These are phyloP conservation scores for Myopa tessellatipennis DNA, from an alignment of 2,888 invertebrate genomes.

Conservation along the genomic window DNA sequence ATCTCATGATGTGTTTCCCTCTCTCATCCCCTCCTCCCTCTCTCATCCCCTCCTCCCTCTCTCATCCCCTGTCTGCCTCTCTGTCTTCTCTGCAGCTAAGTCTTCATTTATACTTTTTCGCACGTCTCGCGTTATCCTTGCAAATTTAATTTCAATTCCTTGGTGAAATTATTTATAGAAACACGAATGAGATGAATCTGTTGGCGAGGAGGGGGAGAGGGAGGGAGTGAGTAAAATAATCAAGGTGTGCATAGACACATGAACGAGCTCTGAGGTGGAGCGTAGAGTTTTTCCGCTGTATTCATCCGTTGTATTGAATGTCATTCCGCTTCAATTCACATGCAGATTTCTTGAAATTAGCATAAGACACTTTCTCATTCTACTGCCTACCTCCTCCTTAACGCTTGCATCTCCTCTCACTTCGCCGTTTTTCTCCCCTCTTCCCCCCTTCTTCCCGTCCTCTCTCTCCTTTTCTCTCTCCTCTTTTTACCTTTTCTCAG, in stretches of 20 bases:
- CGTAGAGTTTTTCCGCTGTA: neutral
- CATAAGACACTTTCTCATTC: conserved; percentile 17
- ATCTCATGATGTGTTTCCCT: neutral
- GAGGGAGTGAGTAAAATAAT: neutral
- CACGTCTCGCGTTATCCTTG: conserved; percentile 20
- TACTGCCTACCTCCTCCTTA: neutral
- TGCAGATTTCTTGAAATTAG: conserved; percentile 36
- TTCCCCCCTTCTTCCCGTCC: neutral
- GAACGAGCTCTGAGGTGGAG: neutral
- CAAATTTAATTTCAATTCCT: conserved; percentile 33
- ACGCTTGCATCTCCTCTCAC: neutral
- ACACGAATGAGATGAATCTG: neutral
- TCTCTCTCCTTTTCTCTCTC: neutral
- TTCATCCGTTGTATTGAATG: neutral
- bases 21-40: neutral
- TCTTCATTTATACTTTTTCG: conserved; percentile 5
- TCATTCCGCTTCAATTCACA: conserved; percentile 31
- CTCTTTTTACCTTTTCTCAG: neutral
- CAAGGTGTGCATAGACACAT: neutral
- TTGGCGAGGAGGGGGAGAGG: neutral
- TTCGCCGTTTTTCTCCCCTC: neutral
- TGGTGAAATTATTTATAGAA: conserved; percentile 34
- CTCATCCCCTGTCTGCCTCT: neutral
- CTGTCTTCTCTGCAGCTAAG: neutral
- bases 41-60: neutral